These are phyloP conservation scores for Eurytoma adleriae DNA, from an alignment of 2,888 invertebrate species.

Conservation along the genomic window DNA sequence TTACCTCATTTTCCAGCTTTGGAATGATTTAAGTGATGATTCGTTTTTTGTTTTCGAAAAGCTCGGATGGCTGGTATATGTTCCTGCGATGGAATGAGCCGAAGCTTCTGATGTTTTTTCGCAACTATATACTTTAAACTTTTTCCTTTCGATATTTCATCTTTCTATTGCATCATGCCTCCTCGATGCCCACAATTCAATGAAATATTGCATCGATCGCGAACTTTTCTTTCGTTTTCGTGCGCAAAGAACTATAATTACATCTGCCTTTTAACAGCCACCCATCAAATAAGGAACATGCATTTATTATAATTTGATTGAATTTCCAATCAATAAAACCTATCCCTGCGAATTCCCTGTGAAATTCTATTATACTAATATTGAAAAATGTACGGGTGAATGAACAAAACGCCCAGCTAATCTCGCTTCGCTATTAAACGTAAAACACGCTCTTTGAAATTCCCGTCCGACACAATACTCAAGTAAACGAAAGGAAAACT, in stretches of 20 bases:
- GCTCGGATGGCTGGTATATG: too few relatives aligned
- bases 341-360: background rate
- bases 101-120: background rate
- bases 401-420: background rate
- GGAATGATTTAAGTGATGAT: too few relatives aligned
- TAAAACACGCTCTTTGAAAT: background rate
- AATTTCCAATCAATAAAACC: conserved; percentile 9
- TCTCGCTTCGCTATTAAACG: background rate
- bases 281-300: conserved; percentile 17
- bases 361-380: background rate
- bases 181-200: conserved; percentile 1
- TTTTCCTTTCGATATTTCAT: background rate
- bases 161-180: background rate
- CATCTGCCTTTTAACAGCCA: background rate
- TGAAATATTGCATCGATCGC: background rate
- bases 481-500: background rate
- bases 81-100: background rate
- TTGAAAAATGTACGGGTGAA: background rate
- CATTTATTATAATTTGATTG: conserved; percentile 17
- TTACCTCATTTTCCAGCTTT: too few relatives aligned
- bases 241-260: background rate
- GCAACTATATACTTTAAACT: background rate
- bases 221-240: background rate
- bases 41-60: too few relatives aligned
- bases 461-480: background rate